phyloP scores from a whole-genome alignment of 2,888 invertebrate species.

The Drosophila demipolita region DNA sequence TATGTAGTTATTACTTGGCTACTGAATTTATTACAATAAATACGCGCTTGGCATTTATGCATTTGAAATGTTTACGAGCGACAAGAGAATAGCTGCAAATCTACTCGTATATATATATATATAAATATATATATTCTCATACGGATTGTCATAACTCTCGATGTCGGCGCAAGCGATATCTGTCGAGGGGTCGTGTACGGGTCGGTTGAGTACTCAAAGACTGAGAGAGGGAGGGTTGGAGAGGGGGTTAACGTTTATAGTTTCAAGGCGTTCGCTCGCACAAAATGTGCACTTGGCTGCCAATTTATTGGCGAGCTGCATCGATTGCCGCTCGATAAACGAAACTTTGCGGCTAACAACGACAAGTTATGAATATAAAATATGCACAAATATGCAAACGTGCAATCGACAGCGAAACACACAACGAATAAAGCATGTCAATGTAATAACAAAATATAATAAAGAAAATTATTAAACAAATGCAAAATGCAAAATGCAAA shows the following conservation, averaged over 20 bases:
- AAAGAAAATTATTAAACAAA: conserved; percentile 79
- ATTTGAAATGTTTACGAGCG: conserved; percentile 61
- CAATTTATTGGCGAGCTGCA: conserved; percentile 79
- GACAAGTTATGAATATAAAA: conserved; percentile 82
- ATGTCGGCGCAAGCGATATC: conserved; percentile 31
- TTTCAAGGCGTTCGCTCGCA: conserved; percentile 68
- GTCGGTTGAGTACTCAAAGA: conserved; percentile 41
- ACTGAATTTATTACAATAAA: conserved; percentile 64
- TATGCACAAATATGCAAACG: conserved; percentile 81
- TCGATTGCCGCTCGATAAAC: conserved; percentile 77
- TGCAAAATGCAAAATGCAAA: conserved; percentile 68
- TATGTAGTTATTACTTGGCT: conserved; percentile 52
- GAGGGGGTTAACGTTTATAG: conserved; percentile 24
- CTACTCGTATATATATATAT: neutral
- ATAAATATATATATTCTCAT: conserved; percentile 24
- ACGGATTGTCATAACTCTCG: conserved; percentile 76
- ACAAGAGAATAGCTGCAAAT: conserved; percentile 21
- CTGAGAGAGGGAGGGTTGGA: neutral
- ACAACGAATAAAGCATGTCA: conserved; percentile 76
- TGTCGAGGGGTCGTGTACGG: conserved; percentile 31
- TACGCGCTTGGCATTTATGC: conserved; percentile 71
- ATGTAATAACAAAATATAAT: conserved; percentile 76
- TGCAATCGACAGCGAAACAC: conserved; percentile 47
- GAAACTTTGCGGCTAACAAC: conserved; percentile 45
- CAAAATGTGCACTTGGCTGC: conserved; percentile 45